phyloP scores from a whole-genome alignment of 92 coral and sea anemone genomes.

The Parazoanthus swiftii region DNA sequence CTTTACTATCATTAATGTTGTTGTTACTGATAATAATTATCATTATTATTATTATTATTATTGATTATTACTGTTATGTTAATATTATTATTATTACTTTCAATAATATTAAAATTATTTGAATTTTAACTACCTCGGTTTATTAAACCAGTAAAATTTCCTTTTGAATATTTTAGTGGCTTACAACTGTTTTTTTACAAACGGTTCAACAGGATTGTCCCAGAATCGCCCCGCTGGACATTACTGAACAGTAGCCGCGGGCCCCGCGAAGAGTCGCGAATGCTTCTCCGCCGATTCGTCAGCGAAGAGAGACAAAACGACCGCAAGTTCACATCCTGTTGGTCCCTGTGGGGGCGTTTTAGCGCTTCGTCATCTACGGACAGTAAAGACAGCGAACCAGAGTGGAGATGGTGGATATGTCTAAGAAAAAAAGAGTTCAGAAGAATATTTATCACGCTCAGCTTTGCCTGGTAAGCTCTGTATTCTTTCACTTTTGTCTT shows the following conservation, averaged over 20 bases:
- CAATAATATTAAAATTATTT: too few species aligned
- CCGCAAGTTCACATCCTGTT: conserved; percentile 32
- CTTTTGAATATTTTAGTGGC: too few species aligned
- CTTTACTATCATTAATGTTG: too few species aligned
- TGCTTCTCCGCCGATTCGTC: conserved; percentile 57
- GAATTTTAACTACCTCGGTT: too few species aligned
- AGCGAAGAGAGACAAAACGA: conserved; percentile 45
- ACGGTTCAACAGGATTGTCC: conserved; percentile 46
- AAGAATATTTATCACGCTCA: conserved; percentile 13
- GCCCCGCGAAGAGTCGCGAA: conserved; percentile 60
- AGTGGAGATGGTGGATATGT: conserved; percentile 55
- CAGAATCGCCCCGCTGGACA: conserved; percentile 85
- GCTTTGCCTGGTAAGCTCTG: conserved; percentile 28
- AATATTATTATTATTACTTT: too few species aligned
- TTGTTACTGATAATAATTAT: too few species aligned
- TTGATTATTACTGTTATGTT: too few species aligned
- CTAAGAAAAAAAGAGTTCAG: conserved; percentile 59
- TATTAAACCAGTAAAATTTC: too few species aligned
- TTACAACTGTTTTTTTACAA: too few species aligned
- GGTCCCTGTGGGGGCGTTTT: conserved; percentile 49
- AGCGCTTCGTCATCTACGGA: not conserved
- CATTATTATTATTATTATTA: too few species aligned
- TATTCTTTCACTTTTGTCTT: not conserved
- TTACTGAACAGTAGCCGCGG: conserved; percentile 46
- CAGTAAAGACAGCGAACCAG: conserved; percentile 1